Evolutionary conservation across 2,888 invertebrate species (phyloP).

Genomic region (Phyto melanocephala): DNA sequence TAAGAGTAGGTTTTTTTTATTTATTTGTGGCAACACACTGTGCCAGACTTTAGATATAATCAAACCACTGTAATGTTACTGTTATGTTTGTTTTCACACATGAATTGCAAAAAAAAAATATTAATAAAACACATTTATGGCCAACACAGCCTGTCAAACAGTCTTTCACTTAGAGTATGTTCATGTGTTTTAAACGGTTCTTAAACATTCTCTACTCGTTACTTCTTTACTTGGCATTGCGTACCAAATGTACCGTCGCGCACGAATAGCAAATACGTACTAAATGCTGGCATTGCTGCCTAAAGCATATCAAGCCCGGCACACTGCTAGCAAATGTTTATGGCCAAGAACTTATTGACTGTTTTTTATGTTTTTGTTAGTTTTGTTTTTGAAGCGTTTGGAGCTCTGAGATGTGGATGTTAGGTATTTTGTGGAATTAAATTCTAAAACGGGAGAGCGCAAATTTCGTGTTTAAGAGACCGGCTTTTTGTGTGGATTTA

Average conservation of each 20-base stretch:
- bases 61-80: conserved; percentile 24
- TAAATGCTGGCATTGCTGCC: conserved; percentile 46
- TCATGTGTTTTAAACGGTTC: background rate
- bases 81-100: conserved; percentile 25
- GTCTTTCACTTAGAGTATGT: background rate
- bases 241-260: conserved; percentile 63
- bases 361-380: background rate
- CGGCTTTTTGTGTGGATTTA: conserved; percentile 10
- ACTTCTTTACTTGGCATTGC: conserved; percentile 35
- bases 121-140: no score
- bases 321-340: conserved; percentile 34
- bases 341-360: conserved; percentile 42
- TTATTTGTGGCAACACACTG: conserved; percentile 20
- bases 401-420: conserved; percentile 31
- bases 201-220: conserved; percentile 3
- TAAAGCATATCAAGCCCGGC: conserved; percentile 45
- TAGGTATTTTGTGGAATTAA: conserved; percentile 9
- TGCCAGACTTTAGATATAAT: background rate
- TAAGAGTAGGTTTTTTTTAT: background rate
- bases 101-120: background rate
- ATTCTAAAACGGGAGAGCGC: background rate
- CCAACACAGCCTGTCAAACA: background rate
- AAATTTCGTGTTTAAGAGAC: conserved; percentile 3
- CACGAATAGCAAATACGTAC: conserved; percentile 64
- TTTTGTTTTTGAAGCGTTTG: background rate